These are phyloP conservation scores for Artemia sp. DNA, from an alignment of 2,888 invertebrate genomes.

Conservation along the genomic window DNA sequence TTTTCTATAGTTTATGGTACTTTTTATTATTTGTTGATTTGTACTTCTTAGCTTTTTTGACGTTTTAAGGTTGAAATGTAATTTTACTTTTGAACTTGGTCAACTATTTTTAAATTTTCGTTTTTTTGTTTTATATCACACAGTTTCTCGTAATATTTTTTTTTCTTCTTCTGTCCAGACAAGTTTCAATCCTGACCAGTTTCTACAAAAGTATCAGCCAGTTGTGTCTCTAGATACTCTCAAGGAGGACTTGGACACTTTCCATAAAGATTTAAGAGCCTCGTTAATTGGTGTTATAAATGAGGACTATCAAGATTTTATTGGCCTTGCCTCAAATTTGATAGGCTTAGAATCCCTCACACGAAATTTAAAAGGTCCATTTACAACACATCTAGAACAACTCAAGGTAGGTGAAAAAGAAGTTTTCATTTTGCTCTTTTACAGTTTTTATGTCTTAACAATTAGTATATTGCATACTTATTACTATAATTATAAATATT, in stretches of 20 bases:
- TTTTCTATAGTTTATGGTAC: too few relatives aligned
- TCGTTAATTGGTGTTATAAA: not conserved
- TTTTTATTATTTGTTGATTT: too few relatives aligned
- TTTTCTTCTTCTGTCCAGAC: not conserved
- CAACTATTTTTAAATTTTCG: too few relatives aligned
- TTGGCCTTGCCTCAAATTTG: constrained; percentile 10
- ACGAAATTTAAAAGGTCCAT: not conserved
- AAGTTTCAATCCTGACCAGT: not conserved
- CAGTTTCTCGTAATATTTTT: too few relatives aligned
- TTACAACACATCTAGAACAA: not conserved
- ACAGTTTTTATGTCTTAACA: too few relatives aligned
- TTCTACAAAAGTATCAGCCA: constrained; percentile 10
- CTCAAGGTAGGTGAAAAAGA: not conserved
- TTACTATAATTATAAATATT: too few relatives aligned
- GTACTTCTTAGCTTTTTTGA: too few relatives aligned
- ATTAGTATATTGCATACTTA: too few relatives aligned
- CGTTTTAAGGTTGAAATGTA: too few relatives aligned
- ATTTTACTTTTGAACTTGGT: too few relatives aligned
- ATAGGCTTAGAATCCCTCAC: not conserved
- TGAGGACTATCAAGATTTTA: constrained; percentile 6
- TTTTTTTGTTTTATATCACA: too few relatives aligned
- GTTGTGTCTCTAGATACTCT: not conserved
- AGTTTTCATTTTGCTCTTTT: too few relatives aligned
- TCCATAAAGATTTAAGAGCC: not conserved
- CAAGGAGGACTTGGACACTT: constrained; percentile 3